A percentile compares a stretch with the other conserved stretches of the same genome.
phyloP scores from a whole-genome alignment of 2,113 vertebrate species.

The Oenanthe oenanthe region DNA sequence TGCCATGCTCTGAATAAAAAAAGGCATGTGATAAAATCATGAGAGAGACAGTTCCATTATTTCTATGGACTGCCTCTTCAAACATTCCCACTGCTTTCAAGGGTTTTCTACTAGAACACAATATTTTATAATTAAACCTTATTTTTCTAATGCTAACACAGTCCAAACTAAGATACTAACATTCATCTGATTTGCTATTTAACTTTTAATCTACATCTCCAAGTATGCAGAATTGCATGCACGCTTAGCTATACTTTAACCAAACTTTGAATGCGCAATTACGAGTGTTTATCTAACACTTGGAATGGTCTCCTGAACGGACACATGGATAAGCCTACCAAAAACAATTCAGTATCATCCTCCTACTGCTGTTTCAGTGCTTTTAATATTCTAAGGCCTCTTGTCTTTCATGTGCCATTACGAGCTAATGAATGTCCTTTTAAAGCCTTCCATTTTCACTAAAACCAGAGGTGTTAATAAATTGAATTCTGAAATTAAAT shows the following conservation, averaged over 20 bases:
- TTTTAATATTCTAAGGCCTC: neutral
- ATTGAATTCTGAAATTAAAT: neutral
- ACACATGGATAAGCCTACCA: neutral
- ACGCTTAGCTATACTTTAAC: neutral
- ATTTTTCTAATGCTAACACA: neutral
- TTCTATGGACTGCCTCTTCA: neutral
- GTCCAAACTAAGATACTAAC: neutral
- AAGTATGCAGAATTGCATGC: neutral
- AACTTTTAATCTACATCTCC: neutral
- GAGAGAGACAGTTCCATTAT: neutral
- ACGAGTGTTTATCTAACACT: neutral
- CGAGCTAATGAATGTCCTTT: neutral
- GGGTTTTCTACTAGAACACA: neutral
- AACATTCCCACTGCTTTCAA: neutral
- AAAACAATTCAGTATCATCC: neutral
- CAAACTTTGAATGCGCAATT: neutral
- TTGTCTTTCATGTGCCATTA: neutral
- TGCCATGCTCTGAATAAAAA: slow-evolving; percentile 66
- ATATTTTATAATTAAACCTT: neutral
- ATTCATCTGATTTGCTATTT: neutral
- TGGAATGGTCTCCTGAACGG: neutral
- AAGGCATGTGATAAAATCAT: neutral
- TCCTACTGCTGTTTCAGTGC: neutral
- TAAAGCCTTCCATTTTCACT: neutral
- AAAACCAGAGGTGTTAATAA: neutral